Evolutionary conservation across 2,113 vertebrate genomes (phyloP).

Genomic region (Megaleporinus macrocephalus): DNA sequence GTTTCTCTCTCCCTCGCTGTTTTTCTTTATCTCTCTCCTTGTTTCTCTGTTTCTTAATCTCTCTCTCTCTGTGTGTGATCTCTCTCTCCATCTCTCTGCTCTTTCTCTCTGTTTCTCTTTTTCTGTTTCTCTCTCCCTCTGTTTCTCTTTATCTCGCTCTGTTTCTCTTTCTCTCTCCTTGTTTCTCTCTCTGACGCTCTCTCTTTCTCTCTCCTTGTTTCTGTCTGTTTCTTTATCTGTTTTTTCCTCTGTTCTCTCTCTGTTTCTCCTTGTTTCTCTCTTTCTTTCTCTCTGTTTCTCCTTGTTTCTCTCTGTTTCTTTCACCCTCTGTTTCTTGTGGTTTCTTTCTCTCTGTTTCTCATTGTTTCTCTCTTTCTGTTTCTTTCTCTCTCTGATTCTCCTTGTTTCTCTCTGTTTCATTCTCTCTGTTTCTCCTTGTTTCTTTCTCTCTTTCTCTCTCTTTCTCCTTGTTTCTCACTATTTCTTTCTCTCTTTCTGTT

Average conservation of each 20-base stretch:
- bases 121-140: background rate
- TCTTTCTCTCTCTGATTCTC: no score
- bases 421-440: background rate
- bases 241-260: background rate
- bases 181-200: no score
- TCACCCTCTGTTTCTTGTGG: no score
- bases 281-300: background rate
- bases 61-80: no score
- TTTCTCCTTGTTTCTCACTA: background rate
- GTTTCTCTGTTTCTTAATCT: background rate
- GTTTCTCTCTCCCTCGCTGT: background rate
- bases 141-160: no score
- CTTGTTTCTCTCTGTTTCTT: background rate
- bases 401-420: no score
- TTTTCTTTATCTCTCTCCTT: background rate
- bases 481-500: no score
- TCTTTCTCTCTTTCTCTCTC: background rate
- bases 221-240: background rate
- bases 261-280: background rate
- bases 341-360: background rate
- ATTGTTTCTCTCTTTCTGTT: background rate
- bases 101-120: no score
- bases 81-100: background rate
- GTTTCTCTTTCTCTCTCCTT: background rate
- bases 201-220: background rate